Evolutionary conservation across 2,113 vertebrate species (phyloP), one percentile per base, ranked within the genome.

Genomic region (Prochilodus magdalenae): DNA sequence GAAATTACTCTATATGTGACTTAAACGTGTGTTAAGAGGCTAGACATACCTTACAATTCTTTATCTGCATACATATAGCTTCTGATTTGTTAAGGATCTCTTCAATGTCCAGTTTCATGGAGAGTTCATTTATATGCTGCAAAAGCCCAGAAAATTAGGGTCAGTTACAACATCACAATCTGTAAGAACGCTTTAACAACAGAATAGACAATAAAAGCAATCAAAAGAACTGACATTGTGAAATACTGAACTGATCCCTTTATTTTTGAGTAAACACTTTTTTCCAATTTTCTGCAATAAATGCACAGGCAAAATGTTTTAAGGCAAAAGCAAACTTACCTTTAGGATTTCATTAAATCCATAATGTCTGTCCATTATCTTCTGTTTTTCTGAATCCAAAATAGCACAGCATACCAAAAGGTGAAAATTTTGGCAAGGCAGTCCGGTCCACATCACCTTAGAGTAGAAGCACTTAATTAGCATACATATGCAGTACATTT

Each of bases 261-360:
- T 8, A 20, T 59, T 8, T 51, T 51, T 51, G 4, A 51, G 47
- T n/a, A n/a, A n/a, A n/a, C n/a, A n/a, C n/a, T n/a, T n/a, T n/a
- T n/a, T n/a, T n/a, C n/a, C n/a, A n/a, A n/a, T n/a, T n/a, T n/a
- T n/a, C n/a, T n/a, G n/a, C n/a, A 44, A 40, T 20, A 67, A 30
- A 30, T 36, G 13, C 5, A 24, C 24, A 24, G 4, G n/a, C 20
- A 22, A 69, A 18, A 26, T 7, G 36, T 44, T 3, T 60, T 1
- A 4, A 60, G 59, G 55, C 26, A 30, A 14, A 15, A n/a, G 0
- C 44, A 59, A 20, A 4, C 77, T 51, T 90, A 98, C 97, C 95
- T 98, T 99, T 60, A 99, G 93, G 91, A 98, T 99, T 91, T 99
- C 97, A 83, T 97, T 99, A 90, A 99, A 98, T 76, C 97, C 97